Conservation (phyloP, 2,888 invertebrate genomes). For the Pollenia angustigena region DNA sequence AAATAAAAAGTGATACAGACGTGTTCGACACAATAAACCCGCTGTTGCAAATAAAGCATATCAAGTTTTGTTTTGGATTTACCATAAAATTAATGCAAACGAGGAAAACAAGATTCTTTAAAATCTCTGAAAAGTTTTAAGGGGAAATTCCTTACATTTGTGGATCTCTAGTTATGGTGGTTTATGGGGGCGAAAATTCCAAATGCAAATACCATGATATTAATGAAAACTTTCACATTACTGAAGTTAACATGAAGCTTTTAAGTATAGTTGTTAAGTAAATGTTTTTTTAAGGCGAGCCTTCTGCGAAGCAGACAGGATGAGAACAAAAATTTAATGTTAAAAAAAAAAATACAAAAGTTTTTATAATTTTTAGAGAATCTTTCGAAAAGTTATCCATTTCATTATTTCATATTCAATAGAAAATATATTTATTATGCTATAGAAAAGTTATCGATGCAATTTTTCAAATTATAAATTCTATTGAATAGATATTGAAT, state of each 20-base stretch:
- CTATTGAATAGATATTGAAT: too few relatives aligned
- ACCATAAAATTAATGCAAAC: neutral
- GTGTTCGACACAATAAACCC: constrained; percentile 4
- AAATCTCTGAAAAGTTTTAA: constrained; percentile 28
- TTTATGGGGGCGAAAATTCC: neutral
- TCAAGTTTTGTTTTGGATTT: constrained; percentile 22
- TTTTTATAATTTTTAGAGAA: neutral
- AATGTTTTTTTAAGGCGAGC: neutral
- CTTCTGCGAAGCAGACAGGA: neutral
- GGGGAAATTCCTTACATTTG: constrained; percentile 11
- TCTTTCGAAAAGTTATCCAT: neutral
- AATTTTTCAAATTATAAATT: too few relatives aligned
- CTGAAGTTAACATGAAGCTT: neutral
- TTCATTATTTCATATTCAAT: too few relatives aligned
- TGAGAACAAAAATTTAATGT: neutral
- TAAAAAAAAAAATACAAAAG: neutral
- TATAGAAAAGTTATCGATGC: neutral
- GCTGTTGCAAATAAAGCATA: constrained; percentile 31
- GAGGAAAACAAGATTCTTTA: neutral
- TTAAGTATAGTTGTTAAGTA: constrained; percentile 9
- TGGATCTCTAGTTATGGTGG: neutral
- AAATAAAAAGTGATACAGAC: constrained; percentile 3
- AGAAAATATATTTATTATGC: neutral
- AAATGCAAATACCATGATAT: constrained; percentile 17
- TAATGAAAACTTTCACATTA: constrained; percentile 22